phyloP scores from a whole-genome alignment of 2,113 vertebrate species.

The Lasiurus borealis region DNA sequence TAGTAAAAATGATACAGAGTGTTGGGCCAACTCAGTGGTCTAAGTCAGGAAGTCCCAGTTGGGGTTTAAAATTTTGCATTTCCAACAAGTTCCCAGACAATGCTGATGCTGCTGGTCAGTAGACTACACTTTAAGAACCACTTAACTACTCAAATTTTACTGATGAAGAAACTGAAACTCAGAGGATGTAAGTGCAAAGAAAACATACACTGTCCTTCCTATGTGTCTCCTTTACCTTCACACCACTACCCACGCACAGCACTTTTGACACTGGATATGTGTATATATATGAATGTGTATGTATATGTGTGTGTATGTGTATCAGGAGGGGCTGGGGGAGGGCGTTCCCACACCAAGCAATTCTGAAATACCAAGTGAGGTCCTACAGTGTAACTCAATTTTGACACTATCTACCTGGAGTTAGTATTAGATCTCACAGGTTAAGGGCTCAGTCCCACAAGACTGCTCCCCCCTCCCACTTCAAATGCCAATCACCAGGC shows the following conservation, averaged over 20 bases:
- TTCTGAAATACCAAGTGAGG: not conserved
- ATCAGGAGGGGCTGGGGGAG: too few species aligned
- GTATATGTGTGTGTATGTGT: too few species aligned
- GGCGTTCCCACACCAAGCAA: not conserved
- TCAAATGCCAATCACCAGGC: not conserved
- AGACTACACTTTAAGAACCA: constrained; percentile 17
- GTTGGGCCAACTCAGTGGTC: not conserved
- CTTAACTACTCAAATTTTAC: not conserved
- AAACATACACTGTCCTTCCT: not conserved
- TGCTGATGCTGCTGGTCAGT: not conserved
- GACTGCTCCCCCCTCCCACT: not conserved
- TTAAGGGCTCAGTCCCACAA: not conserved
- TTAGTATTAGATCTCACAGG: not conserved
- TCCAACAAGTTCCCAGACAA: not conserved
- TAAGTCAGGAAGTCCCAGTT: not conserved
- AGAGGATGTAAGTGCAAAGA: not conserved
- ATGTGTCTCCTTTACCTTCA: not conserved
- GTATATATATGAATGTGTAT: too few species aligned
- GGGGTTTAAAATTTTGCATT: not conserved
- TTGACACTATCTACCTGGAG: not conserved
- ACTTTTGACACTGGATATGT: not conserved
- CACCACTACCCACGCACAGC: not conserved
- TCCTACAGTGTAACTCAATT: not conserved
- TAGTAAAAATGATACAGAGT: not conserved
- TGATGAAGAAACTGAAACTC: constrained; percentile 15